Evolutionary conservation across 2,113 vertebrate species (phyloP), one percentile per base, ranked within the genome.

Genomic region (Ciconia stormi): DNA sequence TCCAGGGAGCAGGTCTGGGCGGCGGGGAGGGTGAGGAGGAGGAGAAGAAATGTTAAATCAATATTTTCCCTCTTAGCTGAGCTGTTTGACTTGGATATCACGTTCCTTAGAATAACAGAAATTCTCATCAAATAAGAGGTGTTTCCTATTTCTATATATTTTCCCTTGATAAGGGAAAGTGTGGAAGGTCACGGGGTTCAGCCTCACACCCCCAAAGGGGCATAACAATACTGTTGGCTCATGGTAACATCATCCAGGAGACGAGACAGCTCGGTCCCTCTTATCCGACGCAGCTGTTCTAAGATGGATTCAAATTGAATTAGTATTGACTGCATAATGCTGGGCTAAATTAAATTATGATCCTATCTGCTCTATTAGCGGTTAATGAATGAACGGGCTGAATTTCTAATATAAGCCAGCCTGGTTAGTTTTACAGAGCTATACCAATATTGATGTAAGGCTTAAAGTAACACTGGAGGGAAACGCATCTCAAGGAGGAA

Each of bases 301-400:
- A 94, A 92, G 92, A 96, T 67, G 92, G 96, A 95, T 95, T 95
- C 94, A 96, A 91, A 97, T 40, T 94, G 92, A 95, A 96, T 96
- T 96, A 96, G 63, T 93, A 96, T 87, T 87, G 93, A 96, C 96
- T 96, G 87, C 87, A 90, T 84, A 96, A 96, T 92, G 92, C 94
- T 58, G 93, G 80, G 80, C 85, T 96, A 93, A 96, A 97, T 97
- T 96, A 87, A 97, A 97, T 97, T 97, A 97, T 89, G 96, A 94
- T 95, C 96, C 95, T 90, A 97, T 97, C 96, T 96, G 88, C 91
- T 94, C 95, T 93, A 93, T 96, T 94, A 96, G 96, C 0, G 3
- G 95, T 84, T 96, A 97, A 96, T 96, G 95, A 97, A 95, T 40
- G 87, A 95, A 92, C 0, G 49, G 90, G 82, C 86, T 93, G 94